Conservation (phyloP, 1,140 invertebrate genomes). For the Achroia grisella region DNA sequence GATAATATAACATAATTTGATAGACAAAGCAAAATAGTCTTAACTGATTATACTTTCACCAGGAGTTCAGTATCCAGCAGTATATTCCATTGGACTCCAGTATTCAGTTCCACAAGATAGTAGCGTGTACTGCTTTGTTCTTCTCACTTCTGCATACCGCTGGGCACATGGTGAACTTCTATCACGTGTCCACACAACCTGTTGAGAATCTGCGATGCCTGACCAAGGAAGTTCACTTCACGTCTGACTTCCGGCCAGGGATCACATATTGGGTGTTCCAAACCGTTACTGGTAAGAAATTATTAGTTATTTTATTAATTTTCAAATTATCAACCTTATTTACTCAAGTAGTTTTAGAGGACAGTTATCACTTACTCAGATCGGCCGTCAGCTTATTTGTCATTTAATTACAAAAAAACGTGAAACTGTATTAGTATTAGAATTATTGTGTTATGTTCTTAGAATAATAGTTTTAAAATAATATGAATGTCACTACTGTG, state of each 20-base stretch:
- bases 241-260: constrained; percentile 92
- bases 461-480: too few species aligned
- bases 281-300: constrained; percentile 88
- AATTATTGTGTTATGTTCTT: too few species aligned
- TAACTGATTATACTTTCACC: not conserved
- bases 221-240: constrained; percentile 94
- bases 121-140: constrained; percentile 96
- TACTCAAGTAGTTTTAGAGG: too few species aligned
- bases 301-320: too few species aligned
- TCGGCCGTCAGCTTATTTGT: too few species aligned
- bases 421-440: too few species aligned
- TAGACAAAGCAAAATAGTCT: too few species aligned
- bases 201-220: constrained; percentile 95
- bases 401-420: too few species aligned
- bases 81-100: constrained; percentile 98
- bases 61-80: constrained; percentile 96
- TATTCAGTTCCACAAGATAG: constrained; percentile 99
- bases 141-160: constrained; percentile 94
- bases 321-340: too few species aligned
- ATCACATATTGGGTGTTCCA: constrained; percentile 96
- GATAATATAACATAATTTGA: too few species aligned
- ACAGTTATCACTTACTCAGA: too few species aligned
- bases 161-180: constrained; percentile 99
- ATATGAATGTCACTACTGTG: too few species aligned
- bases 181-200: constrained; percentile 98